Base-by-base conservation (phyloP, 1,140 invertebrate species). In the Leptoteleia sp. region DNA sequence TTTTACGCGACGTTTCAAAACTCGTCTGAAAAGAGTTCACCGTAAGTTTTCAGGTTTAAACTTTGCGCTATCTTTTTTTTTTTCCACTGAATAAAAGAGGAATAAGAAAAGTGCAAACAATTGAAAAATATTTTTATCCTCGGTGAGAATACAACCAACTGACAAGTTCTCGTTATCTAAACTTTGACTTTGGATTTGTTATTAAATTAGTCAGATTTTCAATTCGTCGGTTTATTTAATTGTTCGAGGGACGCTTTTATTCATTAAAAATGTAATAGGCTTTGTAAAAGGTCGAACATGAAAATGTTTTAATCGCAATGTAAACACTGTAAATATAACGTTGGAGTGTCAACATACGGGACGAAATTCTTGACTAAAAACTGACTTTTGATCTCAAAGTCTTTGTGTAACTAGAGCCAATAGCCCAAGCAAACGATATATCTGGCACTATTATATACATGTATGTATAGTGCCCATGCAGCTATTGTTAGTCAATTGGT, bases 401-500 rank as follows among this genome's bases (percentile, higher is more conserved):
- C 48, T 64, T 62, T 75, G 54, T 81, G 75, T 72, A 59, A 52
- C 50, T 50, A 55, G 45, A 59, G 59, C 48, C 78, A 31, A 77
- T 83, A 76, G 68, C 68, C 61, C 55, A 73, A 38, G 0, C n/a
- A 7, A 22, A 6, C 7, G 1, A 8, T 50, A 77, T 68, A 75
- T 72, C 71, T 78, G 72, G 38, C 12, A 8, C 45, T 82, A 82
- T 83, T 61, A 80, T 76, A 71, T 72, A 76, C 37, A 71, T 76
- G 72, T 81, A 83, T 62, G 67, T 22, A 43, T 47, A 59, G 37
- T 43, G 52, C 55, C 42, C 55, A 43, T 64, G 64, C 78, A 64
- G 77, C 83, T 81, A 81, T 82, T 84, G 85, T 86, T 85, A 82
- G 85, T 85, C 86, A 85, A 85, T 87, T 86, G 86, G 81, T 79